These are phyloP conservation scores for Brachyistius frenatus DNA, from an alignment of 2,113 vertebrate genomes.

Conservation along the genomic window DNA sequence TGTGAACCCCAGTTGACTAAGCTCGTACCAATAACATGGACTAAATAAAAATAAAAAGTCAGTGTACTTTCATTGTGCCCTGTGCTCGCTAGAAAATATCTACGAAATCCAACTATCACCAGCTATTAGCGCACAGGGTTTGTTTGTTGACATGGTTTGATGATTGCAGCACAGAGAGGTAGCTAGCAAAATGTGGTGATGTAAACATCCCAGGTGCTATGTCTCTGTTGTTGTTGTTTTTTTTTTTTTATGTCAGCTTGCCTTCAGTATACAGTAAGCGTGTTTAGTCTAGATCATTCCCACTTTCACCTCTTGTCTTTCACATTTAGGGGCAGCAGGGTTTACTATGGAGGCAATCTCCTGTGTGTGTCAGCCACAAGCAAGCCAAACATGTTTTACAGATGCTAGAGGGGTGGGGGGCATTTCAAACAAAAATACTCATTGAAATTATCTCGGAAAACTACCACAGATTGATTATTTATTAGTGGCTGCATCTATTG, in stretches of 20 bases:
- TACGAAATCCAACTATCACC: rapidly evolving
- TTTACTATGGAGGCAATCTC: too few species aligned
- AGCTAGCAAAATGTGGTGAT: background rate
- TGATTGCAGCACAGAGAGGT: background rate
- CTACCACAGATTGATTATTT: too few species aligned
- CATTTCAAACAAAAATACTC: too few species aligned
- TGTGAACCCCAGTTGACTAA: background rate
- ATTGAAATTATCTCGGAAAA: too few species aligned
- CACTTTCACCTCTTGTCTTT: background rate
- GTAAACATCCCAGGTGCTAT: background rate
- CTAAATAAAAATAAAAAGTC: background rate
- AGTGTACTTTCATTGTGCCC: background rate
- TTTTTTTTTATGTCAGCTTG: too few species aligned
- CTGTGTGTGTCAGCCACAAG: too few species aligned
- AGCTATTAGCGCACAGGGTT: background rate
- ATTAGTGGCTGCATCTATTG: too few species aligned
- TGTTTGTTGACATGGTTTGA: slow-evolving; percentile 7
- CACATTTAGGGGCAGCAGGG: background rate
- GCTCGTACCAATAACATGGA: background rate
- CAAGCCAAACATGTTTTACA: too few species aligned
- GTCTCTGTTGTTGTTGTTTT: background rate
- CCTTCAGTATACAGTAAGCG: too few species aligned
- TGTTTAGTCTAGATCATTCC: slow-evolving; percentile 14
- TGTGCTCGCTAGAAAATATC: rapidly evolving
- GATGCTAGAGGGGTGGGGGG: too few species aligned